Conservation (phyloP, 2,797 vertebrate genomes). For the Cuculus canorus region DNA sequence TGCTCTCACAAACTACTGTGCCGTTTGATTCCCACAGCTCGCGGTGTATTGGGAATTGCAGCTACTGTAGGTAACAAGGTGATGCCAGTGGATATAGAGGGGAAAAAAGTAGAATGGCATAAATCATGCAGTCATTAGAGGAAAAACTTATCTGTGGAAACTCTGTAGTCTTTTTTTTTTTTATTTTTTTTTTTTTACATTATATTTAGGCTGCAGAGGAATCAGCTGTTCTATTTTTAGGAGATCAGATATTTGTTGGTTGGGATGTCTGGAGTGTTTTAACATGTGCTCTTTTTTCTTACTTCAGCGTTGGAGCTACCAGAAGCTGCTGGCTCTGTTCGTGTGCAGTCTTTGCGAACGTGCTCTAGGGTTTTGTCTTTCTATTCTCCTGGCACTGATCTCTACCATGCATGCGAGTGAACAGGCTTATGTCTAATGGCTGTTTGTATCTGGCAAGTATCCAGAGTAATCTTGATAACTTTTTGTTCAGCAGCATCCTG, state of each 20-base stretch:
- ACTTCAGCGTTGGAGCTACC: slow-evolving; percentile 14
- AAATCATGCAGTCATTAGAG: neutral
- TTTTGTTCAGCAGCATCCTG: slow-evolving; percentile 20
- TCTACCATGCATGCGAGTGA: slow-evolving; percentile 46
- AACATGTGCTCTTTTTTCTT: slow-evolving; percentile 25
- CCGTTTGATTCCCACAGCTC: slow-evolving; percentile 3
- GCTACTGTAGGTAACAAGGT: slow-evolving; percentile 11
- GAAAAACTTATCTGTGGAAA: slow-evolving; percentile 24
- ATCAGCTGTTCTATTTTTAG: neutral
- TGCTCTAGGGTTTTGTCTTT: slow-evolving; percentile 61
- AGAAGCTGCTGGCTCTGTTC: slow-evolving; percentile 39
- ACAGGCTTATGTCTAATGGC: slow-evolving; percentile 63
- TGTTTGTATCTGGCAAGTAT: slow-evolving; percentile 44
- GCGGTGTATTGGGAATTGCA: neutral
- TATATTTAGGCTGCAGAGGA: neutral
- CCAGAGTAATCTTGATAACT: slow-evolving; percentile 34
- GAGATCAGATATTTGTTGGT: slow-evolving; percentile 20
- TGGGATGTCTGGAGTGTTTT: slow-evolving; percentile 37
- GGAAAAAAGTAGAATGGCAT: neutral
- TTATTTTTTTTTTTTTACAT: neutral
- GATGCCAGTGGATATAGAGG: neutral
- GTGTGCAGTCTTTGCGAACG: slow-evolving; percentile 37
- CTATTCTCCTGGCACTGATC: slow-evolving; percentile 41
- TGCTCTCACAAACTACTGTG: slow-evolving; percentile 32
- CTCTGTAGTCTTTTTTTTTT: neutral